phyloP scores from a whole-genome alignment of 2,113 vertebrate species.

The Uropsilus gracilis region DNA sequence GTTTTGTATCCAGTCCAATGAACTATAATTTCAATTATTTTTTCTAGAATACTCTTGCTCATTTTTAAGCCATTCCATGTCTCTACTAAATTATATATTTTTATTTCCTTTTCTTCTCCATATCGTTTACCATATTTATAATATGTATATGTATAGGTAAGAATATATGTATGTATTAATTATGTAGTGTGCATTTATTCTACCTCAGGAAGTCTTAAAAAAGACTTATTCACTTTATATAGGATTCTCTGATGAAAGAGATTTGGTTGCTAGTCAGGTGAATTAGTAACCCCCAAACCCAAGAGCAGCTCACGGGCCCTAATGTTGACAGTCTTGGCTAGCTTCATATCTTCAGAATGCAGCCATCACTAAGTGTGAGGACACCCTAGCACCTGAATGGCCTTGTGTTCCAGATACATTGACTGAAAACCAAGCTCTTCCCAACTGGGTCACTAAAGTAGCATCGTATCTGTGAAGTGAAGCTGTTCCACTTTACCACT shows the following conservation, averaged over 20 bases:
- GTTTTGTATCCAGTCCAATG: neutral
- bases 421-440: conserved; percentile 93
- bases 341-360: conserved; percentile 89
- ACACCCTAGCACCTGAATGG: conserved; percentile 94
- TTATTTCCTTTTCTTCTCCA: neutral
- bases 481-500: conserved; percentile 96
- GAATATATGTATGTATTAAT: too few species aligned
- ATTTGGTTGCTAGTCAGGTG: neutral
- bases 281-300: neutral
- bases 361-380: conserved; percentile 93
- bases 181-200: too few species aligned
- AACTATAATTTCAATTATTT: neutral
- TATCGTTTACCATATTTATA: neutral
- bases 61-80: neutral
- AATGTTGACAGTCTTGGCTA: conserved; percentile 89
- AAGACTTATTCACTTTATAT: conserved; percentile 70
- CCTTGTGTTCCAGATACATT: conserved; percentile 90
- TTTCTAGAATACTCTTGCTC: neutral
- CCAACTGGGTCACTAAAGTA: conserved; percentile 92
- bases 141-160: too few species aligned
- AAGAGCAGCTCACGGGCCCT: conserved; percentile 58
- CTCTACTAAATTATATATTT: neutral
- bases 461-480: conserved; percentile 91
- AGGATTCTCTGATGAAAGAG: conserved; percentile 47
- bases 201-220: conserved; percentile 66